Base-by-base conservation (phyloP, 2,888 invertebrate species). In the Chalcosyrphus nemorum region DNA sequence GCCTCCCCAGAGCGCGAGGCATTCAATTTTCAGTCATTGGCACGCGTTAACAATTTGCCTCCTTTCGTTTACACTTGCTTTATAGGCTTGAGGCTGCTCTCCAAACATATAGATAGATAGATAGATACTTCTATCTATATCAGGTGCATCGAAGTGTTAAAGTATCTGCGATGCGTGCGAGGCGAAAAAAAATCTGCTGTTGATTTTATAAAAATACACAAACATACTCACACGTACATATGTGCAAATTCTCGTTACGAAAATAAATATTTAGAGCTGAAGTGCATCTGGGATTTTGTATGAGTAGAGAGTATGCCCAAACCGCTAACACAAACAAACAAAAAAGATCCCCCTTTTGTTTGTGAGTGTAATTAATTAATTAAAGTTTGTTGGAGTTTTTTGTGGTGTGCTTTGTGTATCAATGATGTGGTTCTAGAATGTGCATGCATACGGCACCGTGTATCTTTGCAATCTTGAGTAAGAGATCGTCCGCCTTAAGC, bases 111-210 rank as follows among this genome's bases (percentile, higher is more conserved):
- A 45, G 13, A 41, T 32, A 56, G 32, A 43, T 5, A 52, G 15
- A 52, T 71, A 43, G n/a, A n/a, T n/a, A n/a, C n/a, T 35, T 63
- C 57, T 75, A 68, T 35, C 19, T 71, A 65, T 71, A 65, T 81
- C 81, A 81, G 81, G 81, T 81, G 81, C 52, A 81, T 71, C 76
- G 17, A 70, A 59, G 76, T 63, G 59, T 65, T 76, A 71, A 76
- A 81, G 75, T 81, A 81, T 56, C 19, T 13, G 3, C 6, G n/a
- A 13, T n/a, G n/a, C n/a, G n/a, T n/a, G n/a, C n/a, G n/a, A 19
- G 9, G 29, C n/a, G n/a, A 17, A 9, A 32, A 9, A 32, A 13
- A 63, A 29, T 50, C 27, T 56, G 56, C 47, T n/a, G 43, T 70
- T 29, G 6, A 29, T 29, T n/a, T n/a, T n/a, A n/a, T n/a, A n/a